Conservation (phyloP, 2,113 vertebrate genomes). For the Crocuta crocuta region DNA sequence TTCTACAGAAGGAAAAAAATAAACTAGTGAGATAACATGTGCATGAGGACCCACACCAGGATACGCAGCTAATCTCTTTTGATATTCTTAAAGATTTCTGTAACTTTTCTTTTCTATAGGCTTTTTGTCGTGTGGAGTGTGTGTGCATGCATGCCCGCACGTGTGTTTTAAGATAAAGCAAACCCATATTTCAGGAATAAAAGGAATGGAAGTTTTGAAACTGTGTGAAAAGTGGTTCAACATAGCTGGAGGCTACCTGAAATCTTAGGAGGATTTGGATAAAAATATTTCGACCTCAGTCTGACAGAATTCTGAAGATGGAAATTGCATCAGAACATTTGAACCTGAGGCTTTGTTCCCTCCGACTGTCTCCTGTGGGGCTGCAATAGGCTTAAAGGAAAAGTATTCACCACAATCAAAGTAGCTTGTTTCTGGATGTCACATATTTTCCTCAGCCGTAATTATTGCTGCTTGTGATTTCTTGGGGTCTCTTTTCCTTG, state of each 20-base stretch:
- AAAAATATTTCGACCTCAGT: conserved; percentile 71
- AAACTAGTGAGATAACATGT: conserved; percentile 2
- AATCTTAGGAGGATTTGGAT: conserved; percentile 71
- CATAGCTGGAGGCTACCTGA: conserved; percentile 73
- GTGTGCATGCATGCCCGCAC: background rate
- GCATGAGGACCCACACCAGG: background rate
- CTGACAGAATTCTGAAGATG: conserved; percentile 66
- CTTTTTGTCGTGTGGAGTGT: background rate
- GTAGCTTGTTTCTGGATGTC: background rate
- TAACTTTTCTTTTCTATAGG: conserved; percentile 11
- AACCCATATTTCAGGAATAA: conserved; percentile 64
- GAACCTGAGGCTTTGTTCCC: conserved; percentile 53
- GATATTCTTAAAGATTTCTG: conserved; percentile 50
- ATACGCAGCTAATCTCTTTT: conserved; percentile 49
- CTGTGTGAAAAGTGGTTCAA: conserved; percentile 51
- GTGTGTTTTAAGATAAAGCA: conserved; percentile 70
- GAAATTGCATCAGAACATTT: conserved; percentile 63
- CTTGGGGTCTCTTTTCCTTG: background rate
- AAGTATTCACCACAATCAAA: background rate
- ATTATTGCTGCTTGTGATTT: conserved; percentile 8
- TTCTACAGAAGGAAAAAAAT: conserved; percentile 22
- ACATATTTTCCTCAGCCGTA: background rate
- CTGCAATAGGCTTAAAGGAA: background rate
- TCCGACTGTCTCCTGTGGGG: background rate
- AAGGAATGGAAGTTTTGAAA: conserved; percentile 69